Base-by-base conservation (phyloP, 2,888 invertebrate species). In the Lepetodrilus schrolli region DNA sequence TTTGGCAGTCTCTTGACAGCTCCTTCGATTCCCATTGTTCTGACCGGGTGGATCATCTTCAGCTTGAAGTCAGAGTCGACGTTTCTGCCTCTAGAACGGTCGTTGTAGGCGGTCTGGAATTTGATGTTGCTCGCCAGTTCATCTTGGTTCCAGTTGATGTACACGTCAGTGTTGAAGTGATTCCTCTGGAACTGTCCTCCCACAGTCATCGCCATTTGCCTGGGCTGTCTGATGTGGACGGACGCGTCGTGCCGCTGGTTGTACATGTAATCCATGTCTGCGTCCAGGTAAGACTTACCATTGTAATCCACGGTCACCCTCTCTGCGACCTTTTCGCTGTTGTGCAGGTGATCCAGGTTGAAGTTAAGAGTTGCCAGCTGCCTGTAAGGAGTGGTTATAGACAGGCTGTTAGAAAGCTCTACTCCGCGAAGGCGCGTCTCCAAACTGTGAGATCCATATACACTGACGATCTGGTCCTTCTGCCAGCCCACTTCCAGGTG, bases 91-190 rank as follows among this genome's bases (percentile, higher is more conserved):
- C 76, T 79, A 4, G 78, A 74, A 43, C 70, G 65, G 65, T 83
- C 66, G 4, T 78, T 77, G 34, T 78, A 78, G 10, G 79, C 80
- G 23, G 77, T 75, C 37, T 75, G 80, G 38, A 86, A 72, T 70
- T 82, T 80, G 21, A 85, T 17, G 34, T 78, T 80, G 68, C 82
- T 83, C 66, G 81, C 78, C 1, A 75, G 66, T 13, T 82, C 74
- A 4, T 70, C 68, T 26, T 85, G 83, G 78, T 88, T 82, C 89
- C 89, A 89, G 79, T 88, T 86, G 17, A 87, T 68, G 21, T 74
- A 75, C 4, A 84, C 34, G 30, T 83, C 81, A 8, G 78, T 83
- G 37, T 78, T 78, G 47, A 82, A 78, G 23, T 76, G 78, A 20
- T 83, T 78, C 2, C 73, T 78, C 36, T 78, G 75, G 36, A 79